Percentiles rank a stretch among this genome's conserved stretches.
These are phyloP conservation scores for Phenganax subtilis DNA, from an alignment of 92 coral and sea anemone genomes.

Conservation along the genomic window DNA sequence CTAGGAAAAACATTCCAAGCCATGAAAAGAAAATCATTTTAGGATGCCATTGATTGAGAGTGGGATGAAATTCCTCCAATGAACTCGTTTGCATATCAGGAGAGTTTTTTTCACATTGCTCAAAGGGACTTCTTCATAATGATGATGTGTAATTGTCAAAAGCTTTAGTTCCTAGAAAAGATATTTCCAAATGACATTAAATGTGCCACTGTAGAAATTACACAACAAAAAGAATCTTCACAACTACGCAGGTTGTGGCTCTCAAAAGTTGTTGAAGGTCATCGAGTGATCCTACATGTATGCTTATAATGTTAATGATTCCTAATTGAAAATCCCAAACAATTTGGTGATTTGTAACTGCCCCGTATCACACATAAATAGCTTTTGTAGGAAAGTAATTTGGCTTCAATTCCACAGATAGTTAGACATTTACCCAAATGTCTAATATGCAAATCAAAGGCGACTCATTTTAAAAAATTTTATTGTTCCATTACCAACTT, in stretches of 20 bases:
- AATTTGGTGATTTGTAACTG: neutral
- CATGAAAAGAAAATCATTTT: no score
- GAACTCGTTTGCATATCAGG: neutral
- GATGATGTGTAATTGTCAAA: slow-evolving; percentile 22
- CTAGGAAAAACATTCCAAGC: neutral
- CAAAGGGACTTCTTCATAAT: slow-evolving; percentile 14
- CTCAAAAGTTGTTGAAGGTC: no score
- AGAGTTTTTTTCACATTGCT: neutral
- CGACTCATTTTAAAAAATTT: neutral
- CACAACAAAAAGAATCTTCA: neutral
- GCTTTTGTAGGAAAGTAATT: no score
- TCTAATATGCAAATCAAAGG: neutral
- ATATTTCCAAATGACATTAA: slow-evolving; percentile 15
- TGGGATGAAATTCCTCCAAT: no score
- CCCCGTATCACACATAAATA: neutral
- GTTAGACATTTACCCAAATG: neutral
- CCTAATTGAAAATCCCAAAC: no score
- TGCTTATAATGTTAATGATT: no score
- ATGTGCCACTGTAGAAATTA: neutral
- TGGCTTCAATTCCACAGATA: no score
- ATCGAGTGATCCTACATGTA: neutral
- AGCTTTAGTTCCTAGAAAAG: slow-evolving; percentile 29
- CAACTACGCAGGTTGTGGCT: no score
- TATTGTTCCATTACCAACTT: slow-evolving; percentile 13
- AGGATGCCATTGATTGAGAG: no score